A percentile compares a stretch with the other conserved stretches of the same genome.
These are phyloP conservation scores for Cybosia mesomella DNA, from an alignment of 2,888 invertebrate species.

Conservation along the genomic window DNA sequence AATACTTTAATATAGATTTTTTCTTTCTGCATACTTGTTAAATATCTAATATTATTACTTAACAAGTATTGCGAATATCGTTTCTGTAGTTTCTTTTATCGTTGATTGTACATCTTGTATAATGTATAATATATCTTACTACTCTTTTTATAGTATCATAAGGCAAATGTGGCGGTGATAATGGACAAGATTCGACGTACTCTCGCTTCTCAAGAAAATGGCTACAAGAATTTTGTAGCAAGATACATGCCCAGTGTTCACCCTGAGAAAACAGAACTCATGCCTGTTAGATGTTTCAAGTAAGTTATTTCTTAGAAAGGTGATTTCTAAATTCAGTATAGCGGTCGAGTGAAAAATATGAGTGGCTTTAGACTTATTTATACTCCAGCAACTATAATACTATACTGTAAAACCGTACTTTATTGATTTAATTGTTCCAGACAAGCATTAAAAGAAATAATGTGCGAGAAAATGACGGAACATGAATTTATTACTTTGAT, in stretches of 20 bases:
- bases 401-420: neutral
- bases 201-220: slow-evolving; percentile 86
- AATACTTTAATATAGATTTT: no score
- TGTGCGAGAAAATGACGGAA: slow-evolving; percentile 91
- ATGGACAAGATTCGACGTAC: slow-evolving; percentile 91
- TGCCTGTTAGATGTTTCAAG: slow-evolving; percentile 81
- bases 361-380: no score
- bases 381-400: no score
- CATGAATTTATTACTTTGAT: slow-evolving; percentile 93
- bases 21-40: neutral
- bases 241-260: slow-evolving; percentile 87
- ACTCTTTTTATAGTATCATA: slow-evolving; percentile 87
- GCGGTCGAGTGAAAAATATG: no score
- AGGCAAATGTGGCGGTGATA: slow-evolving; percentile 90
- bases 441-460: slow-evolving; percentile 88
- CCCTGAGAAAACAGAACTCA: slow-evolving; percentile 75
- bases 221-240: slow-evolving; percentile 92
- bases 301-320: slow-evolving; percentile 49
- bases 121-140: neutral
- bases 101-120: no score
- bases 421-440: slow-evolving; percentile 66
- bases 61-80: neutral
- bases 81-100: no score
- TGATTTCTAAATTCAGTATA: neutral
- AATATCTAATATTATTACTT: neutral